Conservation (phyloP, 2,797 vertebrate genomes). For the Gobio occitaniae region DNA sequence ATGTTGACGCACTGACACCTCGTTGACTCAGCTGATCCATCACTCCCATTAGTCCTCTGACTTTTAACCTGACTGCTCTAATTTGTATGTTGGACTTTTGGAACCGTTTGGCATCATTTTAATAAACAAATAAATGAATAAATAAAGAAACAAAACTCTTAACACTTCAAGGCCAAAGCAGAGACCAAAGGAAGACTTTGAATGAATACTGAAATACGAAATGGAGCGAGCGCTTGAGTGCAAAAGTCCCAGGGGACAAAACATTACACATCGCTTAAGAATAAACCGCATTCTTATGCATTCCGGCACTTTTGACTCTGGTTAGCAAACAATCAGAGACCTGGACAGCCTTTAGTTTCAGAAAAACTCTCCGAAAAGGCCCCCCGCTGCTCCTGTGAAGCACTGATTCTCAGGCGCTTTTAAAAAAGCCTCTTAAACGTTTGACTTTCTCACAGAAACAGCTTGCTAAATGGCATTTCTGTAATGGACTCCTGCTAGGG, state of each 20-base stretch:
- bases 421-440: constrained; percentile 79
- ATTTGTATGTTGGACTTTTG: constrained; percentile 2
- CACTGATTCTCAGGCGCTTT: constrained; percentile 73
- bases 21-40: constrained; percentile 34
- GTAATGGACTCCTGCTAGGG: constrained; percentile 89
- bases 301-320: constrained; percentile 78
- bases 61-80: constrained; percentile 22
- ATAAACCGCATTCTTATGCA: constrained; percentile 73
- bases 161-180: constrained; percentile 21
- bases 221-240: constrained; percentile 63
- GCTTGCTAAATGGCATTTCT: constrained; percentile 86
- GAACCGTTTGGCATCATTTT: neutral
- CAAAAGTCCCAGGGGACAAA: constrained; percentile 71
- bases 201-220: constrained; percentile 48
- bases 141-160: constrained; percentile 4
- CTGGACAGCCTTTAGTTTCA: constrained; percentile 75
- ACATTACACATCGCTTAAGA: constrained; percentile 68
- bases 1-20: constrained; percentile 22
- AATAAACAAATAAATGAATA: constrained; percentile 21
- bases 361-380: constrained; percentile 71
- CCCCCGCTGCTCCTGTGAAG: constrained; percentile 77
- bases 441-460: constrained; percentile 88
- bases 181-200: constrained; percentile 7
- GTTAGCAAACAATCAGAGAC: constrained; percentile 78
- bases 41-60: constrained; percentile 11